These are phyloP conservation scores for Coregonus clupeaformis DNA, from an alignment of 2,113 vertebrate genomes.

Conservation along the genomic window DNA sequence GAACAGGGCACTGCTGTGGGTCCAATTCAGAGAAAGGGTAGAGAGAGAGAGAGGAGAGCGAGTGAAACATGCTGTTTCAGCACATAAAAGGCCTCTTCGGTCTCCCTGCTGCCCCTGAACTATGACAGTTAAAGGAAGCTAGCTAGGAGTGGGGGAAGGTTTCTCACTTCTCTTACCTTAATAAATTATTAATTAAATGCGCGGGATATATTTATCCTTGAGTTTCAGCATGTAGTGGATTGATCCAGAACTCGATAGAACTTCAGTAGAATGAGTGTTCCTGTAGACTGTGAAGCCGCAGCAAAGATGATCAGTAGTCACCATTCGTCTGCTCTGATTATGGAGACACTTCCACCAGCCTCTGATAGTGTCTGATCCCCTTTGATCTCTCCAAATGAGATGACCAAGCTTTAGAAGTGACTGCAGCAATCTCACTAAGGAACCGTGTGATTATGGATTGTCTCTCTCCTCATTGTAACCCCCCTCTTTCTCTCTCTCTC, in stretches of 20 bases:
- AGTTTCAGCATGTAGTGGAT: too few species aligned
- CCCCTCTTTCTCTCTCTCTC: constrained; percentile 1
- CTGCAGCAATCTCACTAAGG: not conserved
- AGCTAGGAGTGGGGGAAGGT: too few species aligned
- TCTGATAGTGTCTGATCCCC: not conserved
- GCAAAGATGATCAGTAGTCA: not conserved
- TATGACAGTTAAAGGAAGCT: too few species aligned
- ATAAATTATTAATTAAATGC: too few species aligned
- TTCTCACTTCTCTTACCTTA: too few species aligned
- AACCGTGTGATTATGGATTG: not conserved
- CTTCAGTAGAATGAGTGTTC: too few species aligned
- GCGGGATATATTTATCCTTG: too few species aligned
- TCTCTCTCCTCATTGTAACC: not conserved
- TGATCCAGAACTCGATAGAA: too few species aligned
- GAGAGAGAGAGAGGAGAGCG: not conserved
- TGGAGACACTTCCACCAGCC: constrained; percentile 11
- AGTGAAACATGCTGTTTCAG: constrained; percentile 3
- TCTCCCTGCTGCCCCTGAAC: not conserved
- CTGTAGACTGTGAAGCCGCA: not conserved
- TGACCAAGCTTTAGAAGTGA: constrained; percentile 8
- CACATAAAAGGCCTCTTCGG: not conserved
- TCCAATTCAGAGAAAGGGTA: too few species aligned
- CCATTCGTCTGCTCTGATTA: constrained; percentile 14
- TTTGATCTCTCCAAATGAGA: constrained; percentile 6
- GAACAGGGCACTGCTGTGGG: not conserved